Evolutionary conservation across 2,113 vertebrate species (phyloP).

Genomic region (Carollia perspicillata): DNA sequence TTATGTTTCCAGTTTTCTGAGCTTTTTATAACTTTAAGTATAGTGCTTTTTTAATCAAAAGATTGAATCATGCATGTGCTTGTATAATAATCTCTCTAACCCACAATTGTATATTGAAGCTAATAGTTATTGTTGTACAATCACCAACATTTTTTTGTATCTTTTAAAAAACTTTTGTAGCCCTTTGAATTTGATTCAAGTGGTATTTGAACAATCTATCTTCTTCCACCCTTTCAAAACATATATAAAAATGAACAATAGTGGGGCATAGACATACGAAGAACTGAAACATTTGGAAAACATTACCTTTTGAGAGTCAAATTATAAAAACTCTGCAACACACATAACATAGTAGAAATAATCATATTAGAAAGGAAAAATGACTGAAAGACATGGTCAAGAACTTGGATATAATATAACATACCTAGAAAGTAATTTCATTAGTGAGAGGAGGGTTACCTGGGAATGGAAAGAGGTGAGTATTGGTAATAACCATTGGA

Average conservation of each 20-base stretch:
- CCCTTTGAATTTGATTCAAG: background rate
- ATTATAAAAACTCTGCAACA: background rate
- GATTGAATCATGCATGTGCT: conserved; percentile 47
- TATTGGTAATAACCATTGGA: background rate
- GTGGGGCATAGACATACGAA: background rate
- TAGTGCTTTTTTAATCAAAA: conserved; percentile 44
- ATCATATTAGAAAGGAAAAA: background rate
- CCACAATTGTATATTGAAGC: background rate
- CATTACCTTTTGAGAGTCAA: background rate
- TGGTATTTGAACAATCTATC: background rate
- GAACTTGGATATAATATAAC: background rate
- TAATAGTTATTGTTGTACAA: conserved; percentile 12
- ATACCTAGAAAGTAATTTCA: background rate
- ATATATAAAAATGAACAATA: background rate
- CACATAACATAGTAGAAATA: background rate
- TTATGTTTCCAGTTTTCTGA: conserved; percentile 62
- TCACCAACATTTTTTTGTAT: background rate
- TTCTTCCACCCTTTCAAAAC: background rate
- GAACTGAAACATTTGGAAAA: background rate
- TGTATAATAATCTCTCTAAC: conserved; percentile 10
- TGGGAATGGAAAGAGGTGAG: background rate
- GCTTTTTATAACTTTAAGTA: conserved; percentile 56
- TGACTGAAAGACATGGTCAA: background rate
- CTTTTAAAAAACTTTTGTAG: background rate
- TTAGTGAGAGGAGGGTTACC: background rate